Base-by-base conservation (phyloP, 2,113 vertebrate genomes). In the Cygnus buccinator region DNA sequence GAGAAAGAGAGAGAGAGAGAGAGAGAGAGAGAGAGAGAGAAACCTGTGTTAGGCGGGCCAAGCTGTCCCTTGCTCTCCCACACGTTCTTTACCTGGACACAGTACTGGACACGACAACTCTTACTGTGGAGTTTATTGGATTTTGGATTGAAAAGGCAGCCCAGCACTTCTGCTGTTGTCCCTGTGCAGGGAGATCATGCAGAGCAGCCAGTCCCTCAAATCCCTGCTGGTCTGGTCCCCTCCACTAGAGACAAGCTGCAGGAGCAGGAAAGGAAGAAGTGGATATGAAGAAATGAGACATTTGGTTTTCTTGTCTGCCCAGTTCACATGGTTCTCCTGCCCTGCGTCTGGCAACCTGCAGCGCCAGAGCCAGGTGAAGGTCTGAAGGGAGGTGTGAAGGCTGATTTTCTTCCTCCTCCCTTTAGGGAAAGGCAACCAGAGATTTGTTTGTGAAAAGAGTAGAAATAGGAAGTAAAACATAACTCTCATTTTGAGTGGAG, bases 11-110 rank as follows among this genome's bases (percentile, higher is more conserved):
- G 37, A 37, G 9, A 39, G 37, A 39, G 9, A 39, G 37, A 39
- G 10, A 39, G 39, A 39, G 39, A 39, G 39, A 39, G 39, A 10
- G 39, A 39, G 39, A 39, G 39, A 39, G 39, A 4, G 39, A 39
- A 39, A 57, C 23, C 3, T 13, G 41, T 4, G 1, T 1, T 0
- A 0, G 29, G 28, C 10, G 15, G 35, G 67, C 70, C 62, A 8
- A 41, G 52, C 28, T 43, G 48, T 48, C 31, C 43, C 35, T n/a
- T 16, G 35, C 5, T 13, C 7, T n/a, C 65, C 48, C 54, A 11
- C 10, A 1, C 16, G 18, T 19, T 41, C 22, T 62, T 10, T 0
- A 26, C 33, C 3, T 2, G 41, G 58, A 78, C 3, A 1, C 11
- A 14, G 65, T 4, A 2, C 58, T 13, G 72, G 57, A 6, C 16